A percentile compares a stretch with the other conserved stretches of the same genome.
These are phyloP conservation scores for Holocentrus rufus DNA, from an alignment of 2,797 vertebrate genomes.

Conservation along the genomic window DNA sequence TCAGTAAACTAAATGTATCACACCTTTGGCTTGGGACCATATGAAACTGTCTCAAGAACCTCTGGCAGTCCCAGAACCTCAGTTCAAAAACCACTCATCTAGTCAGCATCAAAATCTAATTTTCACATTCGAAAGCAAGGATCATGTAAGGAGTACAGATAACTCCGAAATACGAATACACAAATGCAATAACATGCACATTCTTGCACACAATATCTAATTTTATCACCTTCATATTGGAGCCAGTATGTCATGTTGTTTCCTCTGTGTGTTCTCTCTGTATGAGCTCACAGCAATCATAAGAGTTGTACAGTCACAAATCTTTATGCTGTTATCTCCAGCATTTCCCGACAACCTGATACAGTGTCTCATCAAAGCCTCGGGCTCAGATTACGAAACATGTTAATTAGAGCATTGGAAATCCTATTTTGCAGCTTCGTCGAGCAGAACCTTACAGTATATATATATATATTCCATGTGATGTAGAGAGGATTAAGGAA, in stretches of 20 bases:
- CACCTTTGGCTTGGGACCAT: too few species aligned
- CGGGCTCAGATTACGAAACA: constrained; percentile 19
- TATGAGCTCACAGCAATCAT: constrained; percentile 21
- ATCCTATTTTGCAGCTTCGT: constrained; percentile 24
- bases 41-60: too few species aligned
- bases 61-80: too few species aligned
- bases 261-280: too few species aligned
- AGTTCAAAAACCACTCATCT: too few species aligned
- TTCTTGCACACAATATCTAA: background rate
- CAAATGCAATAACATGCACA: background rate
- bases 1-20: too few species aligned
- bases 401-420: constrained; percentile 52
- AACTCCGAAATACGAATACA: too few species aligned
- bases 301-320: background rate
- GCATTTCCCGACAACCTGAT: constrained; percentile 28
- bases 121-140: too few species aligned
- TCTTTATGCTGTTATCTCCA: background rate
- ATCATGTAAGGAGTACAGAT: too few species aligned
- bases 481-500: constrained; percentile 42
- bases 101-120: too few species aligned
- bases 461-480: constrained; percentile 14
- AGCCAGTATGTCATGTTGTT: background rate
- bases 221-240: background rate
- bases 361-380: constrained; percentile 9
- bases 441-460: background rate